Conservation (phyloP, 2,888 invertebrate species). For the Pecten maximus region DNA sequence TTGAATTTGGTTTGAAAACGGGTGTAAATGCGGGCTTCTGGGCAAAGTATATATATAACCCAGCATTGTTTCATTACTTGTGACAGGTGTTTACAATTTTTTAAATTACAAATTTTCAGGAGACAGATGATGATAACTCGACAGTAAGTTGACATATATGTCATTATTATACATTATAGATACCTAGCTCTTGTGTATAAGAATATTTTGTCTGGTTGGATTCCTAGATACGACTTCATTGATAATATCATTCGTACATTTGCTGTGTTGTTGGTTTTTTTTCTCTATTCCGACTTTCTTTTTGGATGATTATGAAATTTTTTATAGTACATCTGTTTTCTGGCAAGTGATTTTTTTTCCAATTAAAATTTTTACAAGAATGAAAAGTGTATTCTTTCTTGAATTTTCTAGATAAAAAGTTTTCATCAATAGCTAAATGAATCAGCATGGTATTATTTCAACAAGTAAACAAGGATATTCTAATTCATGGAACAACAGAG, state of each 20-base stretch:
- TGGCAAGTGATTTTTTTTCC: conserved; percentile 3
- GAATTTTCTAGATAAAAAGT: neutral
- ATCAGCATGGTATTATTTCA: neutral
- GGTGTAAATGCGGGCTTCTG: neutral
- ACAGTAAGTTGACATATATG: neutral
- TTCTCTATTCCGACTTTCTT: neutral
- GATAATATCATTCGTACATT: neutral
- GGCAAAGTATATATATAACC: neutral
- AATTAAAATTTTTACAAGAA: neutral
- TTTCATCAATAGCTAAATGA: neutral
- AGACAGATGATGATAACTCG: conserved; percentile 11
- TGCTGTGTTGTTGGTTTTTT: neutral
- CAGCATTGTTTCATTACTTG: neutral
- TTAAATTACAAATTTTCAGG: conserved; percentile 29
- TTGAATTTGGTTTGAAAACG: neutral
- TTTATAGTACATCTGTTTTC: neutral
- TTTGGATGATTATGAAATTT: neutral
- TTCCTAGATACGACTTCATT: neutral
- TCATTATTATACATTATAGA: neutral
- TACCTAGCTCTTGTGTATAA: conserved; percentile 4
- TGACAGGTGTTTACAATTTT: neutral
- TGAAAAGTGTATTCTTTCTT: neutral
- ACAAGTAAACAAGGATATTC: neutral
- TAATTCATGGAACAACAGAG: neutral
- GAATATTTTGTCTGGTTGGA: neutral